Evolutionary conservation across 2,888 invertebrate species (phyloP).

Genomic region (Acleris holmiana): DNA sequence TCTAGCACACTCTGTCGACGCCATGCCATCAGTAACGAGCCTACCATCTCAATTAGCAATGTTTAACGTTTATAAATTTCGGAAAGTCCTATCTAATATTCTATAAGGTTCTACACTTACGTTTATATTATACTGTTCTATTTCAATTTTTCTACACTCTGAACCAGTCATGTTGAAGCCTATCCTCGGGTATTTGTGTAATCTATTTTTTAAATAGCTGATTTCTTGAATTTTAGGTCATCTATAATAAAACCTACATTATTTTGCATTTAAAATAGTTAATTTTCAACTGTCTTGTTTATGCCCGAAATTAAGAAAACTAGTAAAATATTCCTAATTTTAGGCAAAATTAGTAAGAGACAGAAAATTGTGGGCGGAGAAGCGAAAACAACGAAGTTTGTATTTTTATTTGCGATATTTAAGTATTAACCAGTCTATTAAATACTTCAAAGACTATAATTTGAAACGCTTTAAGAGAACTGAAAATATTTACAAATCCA

Average conservation of each 20-base stretch:
- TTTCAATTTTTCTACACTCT: constrained; percentile 48
- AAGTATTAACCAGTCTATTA: not conserved
- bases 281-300: too few relatives aligned
- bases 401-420: not conserved
- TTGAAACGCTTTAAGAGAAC: not conserved
- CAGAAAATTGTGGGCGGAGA: too few relatives aligned
- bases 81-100: constrained; percentile 78
- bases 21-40: constrained; percentile 33
- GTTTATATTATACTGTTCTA: constrained; percentile 49
- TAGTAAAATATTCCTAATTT: too few relatives aligned
- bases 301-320: too few relatives aligned
- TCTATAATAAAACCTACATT: not conserved
- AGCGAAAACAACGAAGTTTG: constrained; percentile 1
- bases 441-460: not conserved
- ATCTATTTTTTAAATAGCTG: constrained; percentile 34
- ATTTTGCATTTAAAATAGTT: too few relatives aligned
- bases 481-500: constrained; percentile 8
- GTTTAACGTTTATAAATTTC: constrained; percentile 82
- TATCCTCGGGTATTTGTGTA: constrained; percentile 28
- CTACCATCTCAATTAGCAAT: constrained; percentile 48
- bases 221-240: constrained; percentile 2
- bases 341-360: too few relatives aligned
- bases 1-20: constrained; percentile 60
- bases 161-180: constrained; percentile 56
- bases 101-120: constrained; percentile 62